Percentiles rank a stretch among this genome's conserved stretches.
phyloP scores from a whole-genome alignment of 2,888 invertebrate genomes.

The Dasysyrphus tricinctus region DNA sequence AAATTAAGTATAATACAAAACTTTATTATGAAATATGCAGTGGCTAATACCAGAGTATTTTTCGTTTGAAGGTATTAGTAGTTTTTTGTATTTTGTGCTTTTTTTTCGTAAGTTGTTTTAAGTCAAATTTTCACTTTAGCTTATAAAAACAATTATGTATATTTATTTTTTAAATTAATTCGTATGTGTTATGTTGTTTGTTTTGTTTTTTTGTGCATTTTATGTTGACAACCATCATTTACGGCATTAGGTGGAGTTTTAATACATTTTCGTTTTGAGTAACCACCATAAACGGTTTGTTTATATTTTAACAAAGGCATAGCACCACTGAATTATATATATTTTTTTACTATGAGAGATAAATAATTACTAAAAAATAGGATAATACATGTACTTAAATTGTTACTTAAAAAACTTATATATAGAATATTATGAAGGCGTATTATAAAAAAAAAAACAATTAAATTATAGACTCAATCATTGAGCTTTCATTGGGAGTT shows the following conservation, averaged over 20 bases:
- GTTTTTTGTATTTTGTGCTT: slow-evolving; percentile 15
- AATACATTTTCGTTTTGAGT: slow-evolving; percentile 32
- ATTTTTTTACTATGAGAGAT: slow-evolving; percentile 35
- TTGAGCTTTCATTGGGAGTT: slow-evolving; percentile 64
- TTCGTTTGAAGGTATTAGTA: slow-evolving; percentile 4
- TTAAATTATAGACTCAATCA: slow-evolving; percentile 51
- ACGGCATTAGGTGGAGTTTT: slow-evolving; percentile 48
- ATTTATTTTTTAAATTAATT: slow-evolving; percentile 30
- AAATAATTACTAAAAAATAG: slow-evolving; percentile 65
- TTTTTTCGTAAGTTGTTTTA: slow-evolving; percentile 33
- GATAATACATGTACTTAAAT: slow-evolving; percentile 69
- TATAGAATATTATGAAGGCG: slow-evolving; percentile 22
- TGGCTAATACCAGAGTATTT: slow-evolving; percentile 69
- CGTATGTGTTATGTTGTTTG: slow-evolving; percentile 48
- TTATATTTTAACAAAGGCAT: slow-evolving; percentile 49
- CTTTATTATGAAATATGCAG: slow-evolving; percentile 41
- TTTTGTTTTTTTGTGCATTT: slow-evolving; percentile 57
- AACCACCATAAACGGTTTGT: slow-evolving; percentile 51
- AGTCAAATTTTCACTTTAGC: background rate
- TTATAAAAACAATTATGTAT: background rate
- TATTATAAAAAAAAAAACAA: slow-evolving; percentile 55
- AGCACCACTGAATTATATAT: slow-evolving; percentile 71
- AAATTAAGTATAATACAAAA: slow-evolving; percentile 46
- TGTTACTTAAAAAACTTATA: slow-evolving; percentile 39
- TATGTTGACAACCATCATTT: slow-evolving; percentile 57